Conservation (phyloP, 2,888 invertebrate species). For the Drosophila eohydei region DNA sequence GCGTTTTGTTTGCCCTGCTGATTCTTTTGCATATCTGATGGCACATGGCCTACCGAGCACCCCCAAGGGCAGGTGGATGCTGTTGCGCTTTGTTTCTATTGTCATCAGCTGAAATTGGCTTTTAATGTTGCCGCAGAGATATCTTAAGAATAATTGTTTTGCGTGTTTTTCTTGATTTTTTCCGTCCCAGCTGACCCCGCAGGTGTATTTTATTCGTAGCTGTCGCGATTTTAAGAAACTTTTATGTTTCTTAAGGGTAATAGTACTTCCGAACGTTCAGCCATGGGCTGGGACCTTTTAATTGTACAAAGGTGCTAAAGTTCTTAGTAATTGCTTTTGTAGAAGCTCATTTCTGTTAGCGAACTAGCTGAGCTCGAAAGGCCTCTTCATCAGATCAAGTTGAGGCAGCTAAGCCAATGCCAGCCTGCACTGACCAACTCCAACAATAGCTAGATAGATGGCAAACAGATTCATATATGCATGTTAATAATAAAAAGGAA, state of each 20-base stretch:
- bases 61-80: slow-evolving; percentile 68
- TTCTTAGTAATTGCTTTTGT: slow-evolving; percentile 37
- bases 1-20: slow-evolving; percentile 77
- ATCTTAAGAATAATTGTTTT: slow-evolving; percentile 85
- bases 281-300: slow-evolving; percentile 44
- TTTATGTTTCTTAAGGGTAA: slow-evolving; percentile 63
- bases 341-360: background rate
- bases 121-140: slow-evolving; percentile 85
- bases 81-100: slow-evolving; percentile 74
- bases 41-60: slow-evolving; percentile 29
- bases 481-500: slow-evolving; percentile 36
- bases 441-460: slow-evolving; percentile 15
- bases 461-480: slow-evolving; percentile 26
- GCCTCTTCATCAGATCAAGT: background rate
- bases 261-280: slow-evolving; percentile 25
- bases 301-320: slow-evolving; percentile 38
- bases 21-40: slow-evolving; percentile 78
- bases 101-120: slow-evolving; percentile 85
- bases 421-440: slow-evolving; percentile 2
- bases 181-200: slow-evolving; percentile 51
- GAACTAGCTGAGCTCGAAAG: background rate
- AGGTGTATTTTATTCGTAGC: slow-evolving; percentile 68
- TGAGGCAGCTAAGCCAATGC: background rate
- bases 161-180: slow-evolving; percentile 81
- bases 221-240: slow-evolving; percentile 43